These are phyloP conservation scores for Sipha flava DNA, from an alignment of 1,140 invertebrate genomes.

Conservation along the genomic window DNA sequence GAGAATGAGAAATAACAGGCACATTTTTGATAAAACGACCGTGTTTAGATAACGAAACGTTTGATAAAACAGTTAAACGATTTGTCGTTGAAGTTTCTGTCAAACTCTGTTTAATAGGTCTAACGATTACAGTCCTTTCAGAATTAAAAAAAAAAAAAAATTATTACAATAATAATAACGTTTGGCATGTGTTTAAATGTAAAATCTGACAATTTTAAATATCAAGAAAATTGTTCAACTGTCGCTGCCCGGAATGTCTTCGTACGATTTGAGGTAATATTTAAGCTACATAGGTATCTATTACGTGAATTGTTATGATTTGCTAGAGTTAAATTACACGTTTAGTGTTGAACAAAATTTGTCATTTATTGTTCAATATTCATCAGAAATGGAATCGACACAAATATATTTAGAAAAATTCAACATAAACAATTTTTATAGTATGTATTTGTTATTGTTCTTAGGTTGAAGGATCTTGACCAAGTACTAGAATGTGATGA, in stretches of 20 bases:
- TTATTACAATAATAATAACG: no score
- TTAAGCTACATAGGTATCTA: neutral
- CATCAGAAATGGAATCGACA: no score
- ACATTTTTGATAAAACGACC: neutral
- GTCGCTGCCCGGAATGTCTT: neutral
- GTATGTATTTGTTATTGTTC: neutral
- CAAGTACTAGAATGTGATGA: constrained; percentile 56
- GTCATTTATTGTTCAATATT: no score
- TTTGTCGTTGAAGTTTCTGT: no score
- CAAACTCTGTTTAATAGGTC: no score
- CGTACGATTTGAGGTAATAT: constrained; percentile 14
- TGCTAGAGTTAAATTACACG: neutral
- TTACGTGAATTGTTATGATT: no score
- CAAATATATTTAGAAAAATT: no score
- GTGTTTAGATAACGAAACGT: neutral
- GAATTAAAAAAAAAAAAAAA: neutral
- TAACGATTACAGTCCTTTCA: no score
- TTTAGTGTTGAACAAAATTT: no score
- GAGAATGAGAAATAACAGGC: neutral
- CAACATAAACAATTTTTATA: no score
- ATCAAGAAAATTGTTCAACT: neutral
- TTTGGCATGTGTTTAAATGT: neutral
- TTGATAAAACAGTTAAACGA: no score
- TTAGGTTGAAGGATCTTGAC: constrained; percentile 67
- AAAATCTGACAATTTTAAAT: neutral